phyloP scores from a whole-genome alignment of 2,797 vertebrate genomes.

The Delichon dasypus region DNA sequence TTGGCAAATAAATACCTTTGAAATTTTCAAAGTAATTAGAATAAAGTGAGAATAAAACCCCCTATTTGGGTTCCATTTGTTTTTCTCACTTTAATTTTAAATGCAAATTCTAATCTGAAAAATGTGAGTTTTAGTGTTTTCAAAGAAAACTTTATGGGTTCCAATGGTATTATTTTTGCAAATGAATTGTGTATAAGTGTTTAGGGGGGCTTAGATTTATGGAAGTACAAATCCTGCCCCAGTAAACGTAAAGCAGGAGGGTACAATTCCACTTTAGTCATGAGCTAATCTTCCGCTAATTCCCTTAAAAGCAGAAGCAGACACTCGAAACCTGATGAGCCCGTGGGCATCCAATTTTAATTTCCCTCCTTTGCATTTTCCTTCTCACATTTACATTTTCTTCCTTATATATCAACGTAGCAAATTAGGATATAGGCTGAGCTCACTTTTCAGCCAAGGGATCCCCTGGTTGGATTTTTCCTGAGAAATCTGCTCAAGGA shows the following conservation, averaged over 20 bases:
- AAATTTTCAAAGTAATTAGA: neutral
- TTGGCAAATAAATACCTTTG: neutral
- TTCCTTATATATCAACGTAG: neutral
- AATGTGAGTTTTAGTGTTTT: neutral
- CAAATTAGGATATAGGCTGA: neutral
- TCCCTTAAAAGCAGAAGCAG: neutral
- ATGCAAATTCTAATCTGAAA: neutral
- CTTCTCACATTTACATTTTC: neutral
- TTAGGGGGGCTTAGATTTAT: neutral
- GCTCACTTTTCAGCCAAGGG: neutral
- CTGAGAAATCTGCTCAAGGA: conserved; percentile 15
- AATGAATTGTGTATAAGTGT: neutral
- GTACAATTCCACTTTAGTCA: neutral
- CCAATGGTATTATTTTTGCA: neutral
- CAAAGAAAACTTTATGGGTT: neutral
- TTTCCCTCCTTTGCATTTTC: conserved; percentile 5
- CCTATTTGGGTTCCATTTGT: neutral
- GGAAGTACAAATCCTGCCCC: neutral
- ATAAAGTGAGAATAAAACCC: neutral
- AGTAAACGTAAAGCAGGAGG: neutral
- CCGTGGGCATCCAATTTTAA: neutral
- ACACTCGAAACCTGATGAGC: neutral
- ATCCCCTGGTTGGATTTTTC: neutral
- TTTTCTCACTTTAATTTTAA: neutral
- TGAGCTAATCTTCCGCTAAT: conserved; percentile 34